Evolutionary conservation across 1,140 invertebrate genomes (phyloP), one percentile per base, ranked within the genome.

Genomic region (Drosophila albomicans): DNA sequence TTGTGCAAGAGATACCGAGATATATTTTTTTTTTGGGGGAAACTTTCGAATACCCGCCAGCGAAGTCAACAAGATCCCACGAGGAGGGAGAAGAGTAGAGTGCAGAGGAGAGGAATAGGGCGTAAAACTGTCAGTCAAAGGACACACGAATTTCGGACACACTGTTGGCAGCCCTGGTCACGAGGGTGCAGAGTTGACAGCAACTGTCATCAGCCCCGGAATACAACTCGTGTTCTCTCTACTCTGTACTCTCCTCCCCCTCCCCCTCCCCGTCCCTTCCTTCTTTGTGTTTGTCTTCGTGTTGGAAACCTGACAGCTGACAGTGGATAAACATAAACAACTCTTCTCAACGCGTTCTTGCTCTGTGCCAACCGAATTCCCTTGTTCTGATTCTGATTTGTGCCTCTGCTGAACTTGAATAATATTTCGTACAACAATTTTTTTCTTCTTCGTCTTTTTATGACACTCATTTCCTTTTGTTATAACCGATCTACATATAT

Each of bases 241-340:
- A 8, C 38, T n/a, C 11, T 32, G 38, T 35, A 35, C 35, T 35
- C 15, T 16, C 15, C 15, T 16, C 15, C 15, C 15, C 15, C 32
- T 20, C 20, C 16, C 20, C 16, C 6, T 35, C 5, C 32, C 35
- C 35, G 2, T 49, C 48, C 13, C 16, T 25, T 43, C 52, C 41
- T 16, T 10, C 45, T 41, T 41, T 54, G 4, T 74, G 51, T 78
- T 66, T 81, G 61, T 54, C 32, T 52, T 51, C 48, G 79, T 70
- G 61, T 82, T 16, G 52, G 13, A 43, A 32, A 15, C 32, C 46
- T 75, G 80, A 62, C 75, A 67, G 70, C 56, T 66, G 81, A 81
- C 78, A 67, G 30, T 74, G 69, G 58, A 75, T 67, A 85, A 85
- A 86, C 58, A 74, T 74, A 74, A 74, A 69, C 71, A 74, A 81